These are phyloP conservation scores for Chondrilla cf. caribensis DNA, from an alignment of 37 sponge, comb jelly and placozoan genomes.

Conservation along the genomic window DNA sequence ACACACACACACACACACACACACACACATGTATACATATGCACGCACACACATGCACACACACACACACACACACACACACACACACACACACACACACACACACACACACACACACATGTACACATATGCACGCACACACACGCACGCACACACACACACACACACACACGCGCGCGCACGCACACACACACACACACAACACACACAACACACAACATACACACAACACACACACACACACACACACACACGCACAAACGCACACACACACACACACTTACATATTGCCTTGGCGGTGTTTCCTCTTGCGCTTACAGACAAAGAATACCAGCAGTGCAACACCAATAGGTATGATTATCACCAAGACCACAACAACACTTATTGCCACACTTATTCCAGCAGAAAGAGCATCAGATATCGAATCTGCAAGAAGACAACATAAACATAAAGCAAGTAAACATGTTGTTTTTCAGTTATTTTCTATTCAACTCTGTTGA, in stretches of 20 bases:
- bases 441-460: no score
- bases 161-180: conserved; percentile 24
- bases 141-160: conserved; percentile 9
- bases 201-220: conserved; percentile 30
- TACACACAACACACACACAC: conserved; percentile 24
- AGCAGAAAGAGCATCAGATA: no score
- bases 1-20: conserved; percentile 22
- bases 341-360: no score
- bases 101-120: conserved; percentile 36
- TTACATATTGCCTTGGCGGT: no score
- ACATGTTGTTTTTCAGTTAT: no score
- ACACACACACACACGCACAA: neutral
- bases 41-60: conserved; percentile 12
- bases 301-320: no score
- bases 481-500: no score
- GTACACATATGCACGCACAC: conserved; percentile 10
- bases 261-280: no score
- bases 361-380: no score
- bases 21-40: conserved; percentile 2
- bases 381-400: no score
- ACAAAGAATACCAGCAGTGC: no score
- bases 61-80: conserved; percentile 33
- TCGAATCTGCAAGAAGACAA: no score
- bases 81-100: conserved; percentile 4
- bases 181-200: conserved; percentile 39